Conservation (phyloP, 2,888 invertebrate species). For the Drosophila austrosaltans region DNA sequence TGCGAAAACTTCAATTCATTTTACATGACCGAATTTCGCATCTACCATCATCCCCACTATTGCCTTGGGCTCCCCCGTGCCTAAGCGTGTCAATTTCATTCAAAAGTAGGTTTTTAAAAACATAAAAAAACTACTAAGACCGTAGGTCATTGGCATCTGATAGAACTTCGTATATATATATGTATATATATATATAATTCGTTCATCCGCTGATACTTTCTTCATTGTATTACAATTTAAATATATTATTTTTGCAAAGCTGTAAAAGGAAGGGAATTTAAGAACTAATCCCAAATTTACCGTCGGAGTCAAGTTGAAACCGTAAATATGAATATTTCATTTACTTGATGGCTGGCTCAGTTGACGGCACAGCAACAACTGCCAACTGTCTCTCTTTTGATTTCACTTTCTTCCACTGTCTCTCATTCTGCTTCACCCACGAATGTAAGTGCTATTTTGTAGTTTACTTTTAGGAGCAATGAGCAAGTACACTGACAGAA, state of each 20-base stretch:
- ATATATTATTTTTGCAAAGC: too few species aligned
- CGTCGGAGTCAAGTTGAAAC: constrained; percentile 32
- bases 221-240: too few species aligned
- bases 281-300: constrained; percentile 25
- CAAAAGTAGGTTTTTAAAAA: too few species aligned
- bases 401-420: not conserved
- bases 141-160: too few species aligned
- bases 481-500: too few species aligned
- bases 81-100: not conserved
- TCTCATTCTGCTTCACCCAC: too few species aligned
- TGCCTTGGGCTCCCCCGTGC: not conserved
- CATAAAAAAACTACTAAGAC: too few species aligned
- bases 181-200: too few species aligned
- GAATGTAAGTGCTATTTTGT: too few species aligned
- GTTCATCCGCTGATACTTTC: not conserved
- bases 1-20: not conserved
- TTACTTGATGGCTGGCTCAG: constrained; percentile 47
- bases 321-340: constrained; percentile 70
- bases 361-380: constrained; percentile 12
- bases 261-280: constrained; percentile 3
- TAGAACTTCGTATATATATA: too few species aligned
- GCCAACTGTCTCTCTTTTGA: not conserved
- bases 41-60: not conserved
- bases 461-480: too few species aligned
- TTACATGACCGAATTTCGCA: not conserved